Conservation (phyloP, 2,888 invertebrate species). For the Sialis fuliginosa region DNA sequence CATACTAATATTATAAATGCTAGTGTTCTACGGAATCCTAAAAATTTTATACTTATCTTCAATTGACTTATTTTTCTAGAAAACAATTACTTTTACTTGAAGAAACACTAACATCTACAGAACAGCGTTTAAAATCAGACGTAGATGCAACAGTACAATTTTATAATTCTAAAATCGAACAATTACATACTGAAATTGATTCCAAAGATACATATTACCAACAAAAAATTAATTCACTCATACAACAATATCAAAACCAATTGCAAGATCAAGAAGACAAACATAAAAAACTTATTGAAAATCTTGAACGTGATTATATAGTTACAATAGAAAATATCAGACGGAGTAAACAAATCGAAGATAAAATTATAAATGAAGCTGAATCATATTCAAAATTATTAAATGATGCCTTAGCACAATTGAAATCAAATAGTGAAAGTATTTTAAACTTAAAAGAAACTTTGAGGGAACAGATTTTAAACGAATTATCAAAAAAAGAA, state of each 20-base stretch:
- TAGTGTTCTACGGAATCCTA: too few relatives aligned
- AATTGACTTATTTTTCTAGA: background rate
- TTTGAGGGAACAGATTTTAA: background rate
- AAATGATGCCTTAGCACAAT: background rate
- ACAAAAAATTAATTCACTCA: background rate
- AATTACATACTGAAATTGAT: background rate
- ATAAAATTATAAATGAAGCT: background rate
- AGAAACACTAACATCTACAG: background rate
- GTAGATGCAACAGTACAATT: background rate
- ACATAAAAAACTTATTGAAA: background rate
- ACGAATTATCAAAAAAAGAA: background rate
- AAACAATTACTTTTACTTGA: background rate
- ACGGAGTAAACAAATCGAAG: background rate
- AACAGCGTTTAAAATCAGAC: background rate
- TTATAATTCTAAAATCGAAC: background rate
- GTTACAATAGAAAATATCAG: background rate
- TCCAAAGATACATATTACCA: background rate
- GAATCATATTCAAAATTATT: background rate
- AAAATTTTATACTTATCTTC: too few relatives aligned
- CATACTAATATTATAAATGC: too few relatives aligned
- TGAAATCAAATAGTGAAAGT: background rate
- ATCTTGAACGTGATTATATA: background rate
- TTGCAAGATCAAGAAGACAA: background rate
- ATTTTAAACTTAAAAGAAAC: background rate
- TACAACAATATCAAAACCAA: background rate